Conservation (phyloP, 2,797 vertebrate species). For the Pantherophis vulpinus region DNA sequence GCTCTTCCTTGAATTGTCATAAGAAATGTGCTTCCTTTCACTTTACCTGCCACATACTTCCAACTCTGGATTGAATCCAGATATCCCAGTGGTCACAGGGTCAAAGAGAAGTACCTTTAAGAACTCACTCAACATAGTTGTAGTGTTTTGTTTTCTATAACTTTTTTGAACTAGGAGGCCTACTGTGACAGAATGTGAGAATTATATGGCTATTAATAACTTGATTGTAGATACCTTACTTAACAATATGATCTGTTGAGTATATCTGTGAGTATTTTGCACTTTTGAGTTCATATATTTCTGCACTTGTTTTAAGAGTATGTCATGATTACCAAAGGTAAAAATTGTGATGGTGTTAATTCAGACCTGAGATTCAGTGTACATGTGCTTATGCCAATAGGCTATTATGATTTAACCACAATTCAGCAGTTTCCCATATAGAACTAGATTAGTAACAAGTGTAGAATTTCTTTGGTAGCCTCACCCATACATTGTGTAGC, state of each 20-base stretch:
- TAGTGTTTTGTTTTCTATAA: background rate
- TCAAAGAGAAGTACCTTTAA: background rate
- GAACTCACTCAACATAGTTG: background rate
- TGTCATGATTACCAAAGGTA: slow-evolving; percentile 66
- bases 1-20: slow-evolving; percentile 29
- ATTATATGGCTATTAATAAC: slow-evolving; percentile 52
- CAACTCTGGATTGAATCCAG: slow-evolving; percentile 7
- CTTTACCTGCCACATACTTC: slow-evolving; percentile 13
- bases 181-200: slow-evolving; percentile 9
- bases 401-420: slow-evolving; percentile 36
- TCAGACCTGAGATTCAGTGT: slow-evolving; percentile 46
- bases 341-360: slow-evolving; percentile 54
- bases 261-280: slow-evolving; percentile 60
- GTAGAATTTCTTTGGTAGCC: slow-evolving; percentile 31
- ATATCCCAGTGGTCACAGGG: background rate
- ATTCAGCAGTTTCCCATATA: slow-evolving; percentile 29
- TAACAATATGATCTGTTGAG: slow-evolving; percentile 53
- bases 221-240: slow-evolving; percentile 61
- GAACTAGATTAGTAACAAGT: slow-evolving; percentile 1
- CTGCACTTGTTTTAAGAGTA: slow-evolving; percentile 62
- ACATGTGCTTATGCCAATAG: slow-evolving; percentile 56
- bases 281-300: slow-evolving; percentile 60
- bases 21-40: slow-evolving; percentile 17
- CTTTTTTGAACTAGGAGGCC: background rate
- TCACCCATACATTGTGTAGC: slow-evolving; percentile 40